phyloP scores from a whole-genome alignment of 2,113 vertebrate species.

The Gavia stellata region DNA sequence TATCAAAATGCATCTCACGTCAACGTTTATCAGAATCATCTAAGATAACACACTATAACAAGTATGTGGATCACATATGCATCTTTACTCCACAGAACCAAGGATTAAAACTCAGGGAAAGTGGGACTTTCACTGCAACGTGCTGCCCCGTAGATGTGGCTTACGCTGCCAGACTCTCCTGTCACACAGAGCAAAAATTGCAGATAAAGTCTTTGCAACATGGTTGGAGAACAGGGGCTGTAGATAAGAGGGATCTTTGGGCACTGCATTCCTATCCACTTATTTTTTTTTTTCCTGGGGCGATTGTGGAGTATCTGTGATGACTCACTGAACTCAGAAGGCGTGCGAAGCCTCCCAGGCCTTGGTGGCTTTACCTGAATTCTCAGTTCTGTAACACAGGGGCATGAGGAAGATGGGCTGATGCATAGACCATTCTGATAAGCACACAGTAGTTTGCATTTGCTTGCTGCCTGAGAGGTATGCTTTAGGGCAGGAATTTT shows the following conservation, averaged over 20 bases:
- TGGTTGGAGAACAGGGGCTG: not conserved
- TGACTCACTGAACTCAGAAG: not conserved
- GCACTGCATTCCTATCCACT: not conserved
- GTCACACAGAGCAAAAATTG: not conserved
- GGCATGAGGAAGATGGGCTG: not conserved
- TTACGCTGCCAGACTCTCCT: not conserved
- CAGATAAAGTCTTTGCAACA: not conserved
- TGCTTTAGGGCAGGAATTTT: not conserved
- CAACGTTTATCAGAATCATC: not conserved
- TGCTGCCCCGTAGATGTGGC: not conserved
- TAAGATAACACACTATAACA: not conserved
- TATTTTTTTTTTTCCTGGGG: not conserved
- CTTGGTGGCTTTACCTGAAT: not conserved
- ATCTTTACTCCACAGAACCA: not conserved
- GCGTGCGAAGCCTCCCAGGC: not conserved
- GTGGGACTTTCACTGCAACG: not conserved
- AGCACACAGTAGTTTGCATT: not conserved
- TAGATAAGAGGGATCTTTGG: not conserved
- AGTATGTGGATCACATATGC: not conserved
- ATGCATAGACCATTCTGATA: not conserved
- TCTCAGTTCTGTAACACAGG: not conserved
- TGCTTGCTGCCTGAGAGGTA: not conserved
- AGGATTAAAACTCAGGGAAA: not conserved
- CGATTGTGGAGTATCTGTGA: not conserved
- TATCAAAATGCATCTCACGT: not conserved